Evolutionary conservation across 2,113 vertebrate genomes (phyloP).

Genomic region (Albula goreensis): DNA sequence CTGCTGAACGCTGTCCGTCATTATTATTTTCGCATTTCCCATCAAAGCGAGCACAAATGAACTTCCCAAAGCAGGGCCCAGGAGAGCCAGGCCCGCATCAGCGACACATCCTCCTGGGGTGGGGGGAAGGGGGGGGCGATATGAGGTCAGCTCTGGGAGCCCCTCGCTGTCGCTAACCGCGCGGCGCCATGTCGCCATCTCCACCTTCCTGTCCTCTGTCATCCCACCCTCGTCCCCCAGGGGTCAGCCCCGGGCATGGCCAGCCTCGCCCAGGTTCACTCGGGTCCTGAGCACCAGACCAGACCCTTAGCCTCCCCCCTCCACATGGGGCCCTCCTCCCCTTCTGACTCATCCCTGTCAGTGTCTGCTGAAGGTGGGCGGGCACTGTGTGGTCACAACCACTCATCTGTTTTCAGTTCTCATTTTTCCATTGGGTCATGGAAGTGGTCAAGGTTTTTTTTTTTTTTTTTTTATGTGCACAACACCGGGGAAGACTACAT

Average conservation of each 20-base stretch:
- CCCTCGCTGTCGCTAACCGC: background rate
- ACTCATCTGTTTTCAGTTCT: constrained; percentile 25
- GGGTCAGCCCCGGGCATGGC: background rate
- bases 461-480: background rate
- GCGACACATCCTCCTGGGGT: background rate
- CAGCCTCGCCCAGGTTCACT: background rate
- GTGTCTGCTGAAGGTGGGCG: constrained; percentile 20
- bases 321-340: background rate
- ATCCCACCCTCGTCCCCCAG: background rate
- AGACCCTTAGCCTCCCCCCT: background rate
- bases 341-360: constrained; percentile 23
- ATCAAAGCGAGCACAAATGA: background rate
- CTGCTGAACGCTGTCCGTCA: too few species aligned
- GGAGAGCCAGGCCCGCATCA: background rate
- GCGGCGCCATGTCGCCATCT: background rate
- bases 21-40: constrained; percentile 21
- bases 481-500: background rate
- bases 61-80: background rate
- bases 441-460: constrained; percentile 18
- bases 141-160: background rate
- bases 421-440: constrained; percentile 6
- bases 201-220: background rate
- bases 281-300: background rate
- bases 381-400: constrained; percentile 2
- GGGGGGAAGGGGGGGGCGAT: background rate